phyloP scores from a whole-genome alignment of 2,113 vertebrate genomes.

The Limnothrissa miodon region DNA sequence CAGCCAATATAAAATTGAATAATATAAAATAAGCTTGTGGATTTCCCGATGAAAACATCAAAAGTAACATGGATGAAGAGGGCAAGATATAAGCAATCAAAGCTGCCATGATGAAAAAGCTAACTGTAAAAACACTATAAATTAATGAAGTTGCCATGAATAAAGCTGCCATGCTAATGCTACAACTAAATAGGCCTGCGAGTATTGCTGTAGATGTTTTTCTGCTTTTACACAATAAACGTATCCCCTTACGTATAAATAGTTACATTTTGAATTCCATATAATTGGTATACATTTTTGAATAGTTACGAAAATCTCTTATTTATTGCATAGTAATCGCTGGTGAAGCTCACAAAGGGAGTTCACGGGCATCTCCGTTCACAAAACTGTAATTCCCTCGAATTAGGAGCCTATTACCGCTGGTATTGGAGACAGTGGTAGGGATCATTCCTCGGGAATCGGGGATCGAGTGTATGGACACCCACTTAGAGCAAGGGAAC shows the following conservation, averaged over 20 bases:
- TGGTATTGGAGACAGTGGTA: slow-evolving; percentile 15
- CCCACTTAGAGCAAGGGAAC: slow-evolving; percentile 1
- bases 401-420: slow-evolving; percentile 38
- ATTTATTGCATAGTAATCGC: too few species aligned
- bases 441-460: slow-evolving; percentile 31
- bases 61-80: neutral
- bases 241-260: too few species aligned
- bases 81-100: neutral
- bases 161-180: neutral
- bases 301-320: too few species aligned
- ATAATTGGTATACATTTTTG: too few species aligned
- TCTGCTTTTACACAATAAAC: too few species aligned
- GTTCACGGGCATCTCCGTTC: neutral
- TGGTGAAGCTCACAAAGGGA: neutral
- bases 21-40: too few species aligned
- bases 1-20: neutral
- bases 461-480: slow-evolving; percentile 37
- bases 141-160: neutral
- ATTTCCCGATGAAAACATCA: neutral
- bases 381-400: slow-evolving; percentile 43
- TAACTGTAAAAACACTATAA: neutral
- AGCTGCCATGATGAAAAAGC: neutral
- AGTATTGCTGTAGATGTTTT: too few species aligned
- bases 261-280: too few species aligned
- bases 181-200: neutral